A percentile compares a stretch with the other conserved stretches of the same genome.
phyloP scores from a whole-genome alignment of 2,113 vertebrate species.

The Cyprinodon tularosa region DNA sequence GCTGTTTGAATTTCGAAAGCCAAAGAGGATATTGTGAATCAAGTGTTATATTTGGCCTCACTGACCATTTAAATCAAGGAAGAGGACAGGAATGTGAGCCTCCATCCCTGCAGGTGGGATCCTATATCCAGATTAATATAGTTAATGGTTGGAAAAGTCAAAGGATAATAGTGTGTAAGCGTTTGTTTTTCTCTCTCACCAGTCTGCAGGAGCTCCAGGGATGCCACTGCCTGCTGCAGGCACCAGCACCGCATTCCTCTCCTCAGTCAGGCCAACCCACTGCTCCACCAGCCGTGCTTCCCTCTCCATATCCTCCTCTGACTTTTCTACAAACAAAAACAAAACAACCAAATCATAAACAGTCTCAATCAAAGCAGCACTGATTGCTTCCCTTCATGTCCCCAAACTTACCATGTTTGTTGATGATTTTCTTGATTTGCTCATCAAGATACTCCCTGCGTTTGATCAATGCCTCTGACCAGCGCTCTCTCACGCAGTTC shows the following conservation, averaged over 20 bases:
- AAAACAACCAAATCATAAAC: not conserved
- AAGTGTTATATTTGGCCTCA: not conserved
- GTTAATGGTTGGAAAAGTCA: constrained; percentile 1
- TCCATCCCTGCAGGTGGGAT: constrained; percentile 93
- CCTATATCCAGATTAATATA: constrained; percentile 75
- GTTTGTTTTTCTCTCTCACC: constrained; percentile 72
- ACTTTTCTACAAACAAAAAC: constrained; percentile 83
- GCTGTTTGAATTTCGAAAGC: constrained; percentile 9
- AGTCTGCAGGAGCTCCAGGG: constrained; percentile 93
- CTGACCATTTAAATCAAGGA: constrained; percentile 96
- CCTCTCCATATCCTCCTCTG: constrained; percentile 90
- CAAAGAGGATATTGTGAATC: constrained; percentile 5
- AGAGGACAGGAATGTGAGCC: constrained; percentile 94
- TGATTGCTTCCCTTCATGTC: not conserved
- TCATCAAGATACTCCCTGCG: constrained; percentile 95
- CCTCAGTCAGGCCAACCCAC: constrained; percentile 98
- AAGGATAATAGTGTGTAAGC: not conserved
- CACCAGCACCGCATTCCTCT: constrained; percentile 94
- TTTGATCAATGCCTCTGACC: constrained; percentile 96
- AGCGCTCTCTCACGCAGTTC: constrained; percentile 91
- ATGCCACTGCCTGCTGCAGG: constrained; percentile 93
- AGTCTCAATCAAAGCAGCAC: not conserved
- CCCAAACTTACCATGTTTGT: constrained; percentile 86
- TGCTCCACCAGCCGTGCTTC: constrained; percentile 95
- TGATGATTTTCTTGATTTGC: constrained; percentile 97